Conservation (phyloP, 2,888 invertebrate genomes). For the Lithophane ornitopus region DNA sequence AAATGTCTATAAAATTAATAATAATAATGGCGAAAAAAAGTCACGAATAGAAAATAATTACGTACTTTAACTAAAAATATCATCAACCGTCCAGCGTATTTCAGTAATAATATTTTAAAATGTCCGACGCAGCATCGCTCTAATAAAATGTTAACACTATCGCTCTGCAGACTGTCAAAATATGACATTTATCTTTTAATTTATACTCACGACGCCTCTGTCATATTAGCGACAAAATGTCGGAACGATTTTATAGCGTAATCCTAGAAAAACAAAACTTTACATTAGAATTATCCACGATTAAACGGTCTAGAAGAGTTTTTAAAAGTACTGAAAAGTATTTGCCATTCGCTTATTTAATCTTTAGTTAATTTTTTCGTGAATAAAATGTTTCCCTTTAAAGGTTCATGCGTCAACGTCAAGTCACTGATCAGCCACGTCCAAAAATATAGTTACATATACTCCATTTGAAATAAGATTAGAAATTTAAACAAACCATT, state of each 20-base stretch:
- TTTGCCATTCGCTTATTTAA: background rate
- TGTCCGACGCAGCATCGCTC: constrained; percentile 60
- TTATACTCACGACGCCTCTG: constrained; percentile 44
- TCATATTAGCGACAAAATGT: constrained; percentile 40
- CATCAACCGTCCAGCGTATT: background rate
- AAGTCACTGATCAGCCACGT: too few relatives aligned
- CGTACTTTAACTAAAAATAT: background rate
- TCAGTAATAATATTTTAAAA: background rate
- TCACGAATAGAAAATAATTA: background rate
- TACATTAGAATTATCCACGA: background rate
- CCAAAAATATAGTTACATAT: too few relatives aligned
- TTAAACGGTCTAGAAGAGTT: background rate
- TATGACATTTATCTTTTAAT: background rate
- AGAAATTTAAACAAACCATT: too few relatives aligned
- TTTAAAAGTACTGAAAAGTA: background rate
- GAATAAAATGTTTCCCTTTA: background rate
- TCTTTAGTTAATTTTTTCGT: background rate
- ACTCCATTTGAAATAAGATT: too few relatives aligned
- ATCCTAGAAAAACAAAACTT: constrained; percentile 28
- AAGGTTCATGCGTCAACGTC: too few relatives aligned
- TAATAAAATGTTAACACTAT: constrained; percentile 9
- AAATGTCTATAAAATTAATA: constrained; percentile 34
- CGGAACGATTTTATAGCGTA: constrained; percentile 21
- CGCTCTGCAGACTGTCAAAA: constrained; percentile 35
- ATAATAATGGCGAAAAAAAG: background rate